These are phyloP conservation scores for Onchidella celtica DNA, from an alignment of 2,888 invertebrate genomes.

Conservation along the genomic window DNA sequence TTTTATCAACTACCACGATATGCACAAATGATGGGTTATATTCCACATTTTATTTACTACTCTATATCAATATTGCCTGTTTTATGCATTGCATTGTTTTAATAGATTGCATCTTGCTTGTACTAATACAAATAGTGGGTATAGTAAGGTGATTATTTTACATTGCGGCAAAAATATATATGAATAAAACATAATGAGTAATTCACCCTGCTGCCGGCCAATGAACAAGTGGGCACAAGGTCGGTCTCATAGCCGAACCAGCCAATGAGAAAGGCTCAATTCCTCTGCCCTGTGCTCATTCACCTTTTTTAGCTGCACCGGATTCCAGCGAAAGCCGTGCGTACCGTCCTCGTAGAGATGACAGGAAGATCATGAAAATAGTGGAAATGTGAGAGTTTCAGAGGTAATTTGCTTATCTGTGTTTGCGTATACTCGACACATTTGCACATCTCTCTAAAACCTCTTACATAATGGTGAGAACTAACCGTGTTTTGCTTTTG, in stretches of 20 bases:
- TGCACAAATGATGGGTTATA: background rate
- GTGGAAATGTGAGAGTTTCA: slow-evolving; percentile 34
- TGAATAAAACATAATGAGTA: slow-evolving; percentile 5
- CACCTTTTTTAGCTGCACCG: slow-evolving; percentile 74
- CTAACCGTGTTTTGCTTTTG: background rate
- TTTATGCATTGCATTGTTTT: background rate
- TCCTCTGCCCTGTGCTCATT: slow-evolving; percentile 71
- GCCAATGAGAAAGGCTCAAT: slow-evolving; percentile 49
- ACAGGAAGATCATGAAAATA: slow-evolving; percentile 1
- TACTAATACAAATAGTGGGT: background rate
- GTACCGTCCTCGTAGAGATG: background rate
- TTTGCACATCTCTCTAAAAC: background rate
- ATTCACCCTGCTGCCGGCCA: slow-evolving; percentile 20
- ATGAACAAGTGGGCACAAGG: slow-evolving; percentile 49
- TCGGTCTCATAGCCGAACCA: slow-evolving; percentile 25
- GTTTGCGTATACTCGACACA: background rate
- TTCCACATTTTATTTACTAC: background rate
- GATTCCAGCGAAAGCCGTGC: slow-evolving; percentile 43
- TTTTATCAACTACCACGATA: background rate
- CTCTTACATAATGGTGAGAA: no score
- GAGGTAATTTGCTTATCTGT: slow-evolving; percentile 5
- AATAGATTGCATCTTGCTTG: background rate
- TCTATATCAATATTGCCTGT: background rate
- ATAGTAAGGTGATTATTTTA: background rate
- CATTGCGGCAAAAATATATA: background rate